Base-by-base conservation (phyloP, 2,113 vertebrate species). In the Phocoena sinus region DNA sequence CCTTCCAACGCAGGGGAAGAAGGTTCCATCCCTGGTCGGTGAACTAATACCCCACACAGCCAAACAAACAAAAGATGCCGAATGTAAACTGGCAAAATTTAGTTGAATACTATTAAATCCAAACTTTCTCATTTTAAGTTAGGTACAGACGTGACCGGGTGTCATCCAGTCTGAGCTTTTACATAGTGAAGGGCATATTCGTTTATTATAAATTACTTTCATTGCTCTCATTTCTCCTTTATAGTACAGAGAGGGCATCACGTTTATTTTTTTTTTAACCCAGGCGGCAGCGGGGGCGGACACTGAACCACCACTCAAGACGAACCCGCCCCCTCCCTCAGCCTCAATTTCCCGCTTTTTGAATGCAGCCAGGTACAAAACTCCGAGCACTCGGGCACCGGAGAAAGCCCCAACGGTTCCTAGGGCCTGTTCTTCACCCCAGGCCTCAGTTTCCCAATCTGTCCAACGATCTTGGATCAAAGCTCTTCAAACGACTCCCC, bases 401-500 rank as follows among this genome's bases (percentile, higher is more conserved):
- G 10, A 6, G 26, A 44, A 68, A 62, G 56, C 31, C 31, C 73
- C 67, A 28, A 33, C 0, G 12, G 41, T 7, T 50, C 38, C 33
- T 2, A 18, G 15, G 71, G 20, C 2, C 14, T 21, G 4, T 53
- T 50, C 91, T 36, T 53, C 44, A 36, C 8, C 2, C 31, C 13
- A 41, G 11, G 68, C 50, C 67, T 77, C 83, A 13, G 68, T 8
- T 18, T 20, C 68, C 56, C 58, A 33, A 26, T 2, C 3, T 20
- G 38, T 13, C 44, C 50, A 28, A 25, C 53, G 21, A 80, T 80
- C 20, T 8, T 3, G 0, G 0, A 2, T 28, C 23, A 2, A 10
- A 0, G 0, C 44, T 9, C 5, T 20, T 2, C 2, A 17, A 6
- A n/a, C 4, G 3, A 21, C 88, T 36, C 44, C 36, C 12, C 3